A percentile compares a stretch with the other conserved stretches of the same genome.
phyloP scores from a whole-genome alignment of 2,113 vertebrate species.

The Danio rerio region GRCz12tu NC_133188.1:52206501-52207000 shows the following conservation, averaged over 20 bases:
- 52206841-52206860: conserved; percentile 60
- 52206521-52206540: too few relatives aligned
- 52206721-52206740: conserved; percentile 13
- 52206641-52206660: neutral
- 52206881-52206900: conserved; percentile 58
- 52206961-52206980: too few relatives aligned
- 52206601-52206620: too few relatives aligned
- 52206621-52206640: neutral
- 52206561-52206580: too few relatives aligned
- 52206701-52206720: conserved; percentile 71
- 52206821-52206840: conserved; percentile 63
- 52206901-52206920: neutral
- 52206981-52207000: too few relatives aligned
- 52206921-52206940: too few relatives aligned
- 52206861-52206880: conserved; percentile 65
- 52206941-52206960: too few relatives aligned
- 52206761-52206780: conserved; percentile 20
- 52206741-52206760: conserved; percentile 51
- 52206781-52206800: conserved; percentile 57
- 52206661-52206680: neutral
- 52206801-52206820: conserved; percentile 52
- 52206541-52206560: too few relatives aligned
- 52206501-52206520: too few relatives aligned
- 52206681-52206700: conserved; percentile 54
- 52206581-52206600: too few relatives aligned